Conservation (phyloP, 2,888 invertebrate genomes). For the Neoaliturus tenellus region DNA sequence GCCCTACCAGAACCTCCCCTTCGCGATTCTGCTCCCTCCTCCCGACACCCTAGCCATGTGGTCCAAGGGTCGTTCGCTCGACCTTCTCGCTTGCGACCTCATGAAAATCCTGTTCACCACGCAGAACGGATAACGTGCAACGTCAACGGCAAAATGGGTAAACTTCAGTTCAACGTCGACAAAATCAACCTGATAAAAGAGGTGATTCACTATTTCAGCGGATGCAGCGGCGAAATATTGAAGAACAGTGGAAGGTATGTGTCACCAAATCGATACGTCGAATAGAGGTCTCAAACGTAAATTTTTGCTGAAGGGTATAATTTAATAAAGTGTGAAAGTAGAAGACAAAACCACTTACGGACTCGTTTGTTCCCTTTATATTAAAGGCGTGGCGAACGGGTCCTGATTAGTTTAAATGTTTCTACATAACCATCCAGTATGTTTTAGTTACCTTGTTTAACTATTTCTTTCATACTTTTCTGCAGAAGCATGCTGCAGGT, state of each 20-base stretch:
- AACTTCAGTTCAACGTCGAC: constrained; percentile 73
- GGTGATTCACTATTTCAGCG: constrained; percentile 72
- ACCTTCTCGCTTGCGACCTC: constrained; percentile 73
- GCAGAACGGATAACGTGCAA: constrained; percentile 73
- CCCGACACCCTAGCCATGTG: constrained; percentile 72
- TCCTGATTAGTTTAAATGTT: not conserved
- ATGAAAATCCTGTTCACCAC: constrained; percentile 73
- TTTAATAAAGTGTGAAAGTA: not conserved
- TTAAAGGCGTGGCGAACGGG: constrained; percentile 28
- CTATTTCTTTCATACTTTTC: not conserved
- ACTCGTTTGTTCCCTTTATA: constrained; percentile 8
- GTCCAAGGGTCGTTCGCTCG: constrained; percentile 72
- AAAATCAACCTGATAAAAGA: constrained; percentile 73
- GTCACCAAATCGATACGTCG: constrained; percentile 73
- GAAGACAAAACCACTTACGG: not conserved
- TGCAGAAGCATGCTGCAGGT: too few relatives aligned
- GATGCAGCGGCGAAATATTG: constrained; percentile 72
- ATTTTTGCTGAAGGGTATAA: constrained; percentile 55
- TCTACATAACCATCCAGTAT: constrained; percentile 6
- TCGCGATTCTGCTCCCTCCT: constrained; percentile 72
- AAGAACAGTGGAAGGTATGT: constrained; percentile 73
- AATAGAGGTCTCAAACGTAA: constrained; percentile 72
- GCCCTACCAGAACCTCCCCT: constrained; percentile 64
- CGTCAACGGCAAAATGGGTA: constrained; percentile 74
- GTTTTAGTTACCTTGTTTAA: constrained; percentile 36